phyloP scores from a whole-genome alignment of 2,113 vertebrate species.

The Microtus ochrogaster region DNA sequence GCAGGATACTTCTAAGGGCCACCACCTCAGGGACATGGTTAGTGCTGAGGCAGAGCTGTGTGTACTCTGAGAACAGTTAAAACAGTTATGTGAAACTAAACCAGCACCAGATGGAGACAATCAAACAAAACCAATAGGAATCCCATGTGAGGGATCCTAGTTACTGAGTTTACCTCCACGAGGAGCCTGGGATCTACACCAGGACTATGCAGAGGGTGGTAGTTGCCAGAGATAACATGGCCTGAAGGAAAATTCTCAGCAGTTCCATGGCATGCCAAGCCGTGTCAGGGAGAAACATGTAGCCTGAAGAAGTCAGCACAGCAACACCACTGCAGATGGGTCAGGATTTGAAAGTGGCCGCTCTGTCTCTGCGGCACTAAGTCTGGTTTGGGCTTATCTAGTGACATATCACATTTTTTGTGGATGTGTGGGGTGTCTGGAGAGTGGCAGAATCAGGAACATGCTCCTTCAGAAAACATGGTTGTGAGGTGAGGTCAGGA shows the following conservation, averaged over 20 bases:
- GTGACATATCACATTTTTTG: constrained; percentile 44
- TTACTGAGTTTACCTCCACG: background rate
- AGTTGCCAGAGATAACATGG: background rate
- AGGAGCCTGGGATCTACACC: background rate
- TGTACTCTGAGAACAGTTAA: no score
- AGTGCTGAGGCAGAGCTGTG: background rate
- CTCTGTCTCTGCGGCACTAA: background rate
- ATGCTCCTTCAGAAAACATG: constrained; percentile 34
- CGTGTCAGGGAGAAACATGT: background rate
- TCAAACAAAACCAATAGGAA: background rate
- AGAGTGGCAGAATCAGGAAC: constrained; percentile 53
- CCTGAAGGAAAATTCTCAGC: background rate
- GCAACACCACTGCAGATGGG: background rate
- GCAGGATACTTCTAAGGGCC: background rate
- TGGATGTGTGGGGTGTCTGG: constrained; percentile 42
- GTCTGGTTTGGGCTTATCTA: background rate
- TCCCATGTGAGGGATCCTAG: background rate
- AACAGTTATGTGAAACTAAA: background rate
- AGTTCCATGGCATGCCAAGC: background rate
- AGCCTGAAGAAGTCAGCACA: background rate
- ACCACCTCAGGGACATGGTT: background rate
- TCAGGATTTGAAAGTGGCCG: background rate
- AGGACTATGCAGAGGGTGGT: background rate
- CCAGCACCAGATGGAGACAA: background rate
- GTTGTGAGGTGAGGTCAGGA: background rate